These are phyloP conservation scores for Campylomormyrus numenius DNA, from an alignment of 2,113 vertebrate species.

Conservation along the genomic window DNA sequence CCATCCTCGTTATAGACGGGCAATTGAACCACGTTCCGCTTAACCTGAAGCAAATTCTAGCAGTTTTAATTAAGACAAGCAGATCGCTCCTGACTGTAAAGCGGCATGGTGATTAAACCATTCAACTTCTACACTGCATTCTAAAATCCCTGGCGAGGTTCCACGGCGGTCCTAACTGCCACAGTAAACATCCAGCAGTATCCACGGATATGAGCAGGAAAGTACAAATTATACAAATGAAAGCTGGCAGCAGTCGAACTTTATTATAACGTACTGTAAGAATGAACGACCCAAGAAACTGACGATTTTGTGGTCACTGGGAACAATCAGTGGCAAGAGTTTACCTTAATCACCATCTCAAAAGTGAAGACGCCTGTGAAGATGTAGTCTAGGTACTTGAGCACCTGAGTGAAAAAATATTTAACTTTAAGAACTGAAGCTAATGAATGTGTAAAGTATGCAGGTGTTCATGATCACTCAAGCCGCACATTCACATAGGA, in stretches of 20 bases:
- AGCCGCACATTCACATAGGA: neutral
- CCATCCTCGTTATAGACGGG: neutral
- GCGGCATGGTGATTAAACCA: neutral
- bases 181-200: neutral
- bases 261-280: neutral
- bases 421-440: neutral
- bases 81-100: neutral
- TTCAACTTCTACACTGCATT: neutral
- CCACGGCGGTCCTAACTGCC: neutral
- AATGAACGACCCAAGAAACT: neutral
- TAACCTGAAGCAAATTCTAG: neutral
- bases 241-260: neutral
- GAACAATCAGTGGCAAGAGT: neutral
- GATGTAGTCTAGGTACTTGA: constrained; percentile 96
- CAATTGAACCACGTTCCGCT: neutral
- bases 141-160: neutral
- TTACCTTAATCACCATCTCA: constrained; percentile 99
- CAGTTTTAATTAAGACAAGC: neutral
- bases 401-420: constrained; percentile 60
- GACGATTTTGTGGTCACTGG: neutral
- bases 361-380: constrained; percentile 98
- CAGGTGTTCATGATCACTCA: neutral
- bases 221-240: neutral
- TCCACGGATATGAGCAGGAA: neutral
- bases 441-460: too few relatives aligned